These are phyloP conservation scores for Ictidomys tridecemlineatus DNA, from an alignment of 2,113 vertebrate species.

Conservation along the genomic window DNA sequence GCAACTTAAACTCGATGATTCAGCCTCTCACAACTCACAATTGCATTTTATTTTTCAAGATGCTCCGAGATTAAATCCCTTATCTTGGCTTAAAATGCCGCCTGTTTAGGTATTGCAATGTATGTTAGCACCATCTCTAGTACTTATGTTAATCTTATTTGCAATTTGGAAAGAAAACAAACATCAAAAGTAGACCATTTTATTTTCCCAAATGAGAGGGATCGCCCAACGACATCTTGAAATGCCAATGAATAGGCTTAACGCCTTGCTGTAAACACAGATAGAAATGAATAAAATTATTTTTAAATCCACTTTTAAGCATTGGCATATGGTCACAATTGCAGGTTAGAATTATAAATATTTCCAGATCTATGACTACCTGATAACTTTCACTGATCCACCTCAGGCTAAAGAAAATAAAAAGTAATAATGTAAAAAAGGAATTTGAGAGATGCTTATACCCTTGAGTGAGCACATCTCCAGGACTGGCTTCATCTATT, in stretches of 20 bases:
- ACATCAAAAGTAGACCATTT: slow-evolving; percentile 62
- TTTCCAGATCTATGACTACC: slow-evolving; percentile 73
- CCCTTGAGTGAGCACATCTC: slow-evolving; percentile 53
- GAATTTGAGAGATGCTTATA: slow-evolving; percentile 32
- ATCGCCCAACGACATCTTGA: slow-evolving; percentile 42
- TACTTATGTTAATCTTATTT: slow-evolving; percentile 66
- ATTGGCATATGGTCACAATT: slow-evolving; percentile 72
- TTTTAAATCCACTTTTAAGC: slow-evolving; percentile 70
- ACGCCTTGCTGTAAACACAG: slow-evolving; percentile 46
- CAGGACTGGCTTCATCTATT: slow-evolving; percentile 56
- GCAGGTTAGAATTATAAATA: slow-evolving; percentile 61
- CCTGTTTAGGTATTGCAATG: slow-evolving; percentile 58
- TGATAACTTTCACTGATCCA: slow-evolving; percentile 64
- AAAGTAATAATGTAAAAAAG: slow-evolving; percentile 43
- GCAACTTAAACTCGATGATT: slow-evolving; percentile 51
- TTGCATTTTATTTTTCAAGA: slow-evolving; percentile 78
- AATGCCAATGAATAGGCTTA: slow-evolving; percentile 66
- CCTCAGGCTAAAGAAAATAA: not conserved
- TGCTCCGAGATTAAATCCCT: slow-evolving; percentile 71
- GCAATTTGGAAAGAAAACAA: slow-evolving; percentile 74
- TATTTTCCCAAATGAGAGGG: slow-evolving; percentile 62
- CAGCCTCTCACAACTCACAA: slow-evolving; percentile 56
- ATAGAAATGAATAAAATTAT: slow-evolving; percentile 75
- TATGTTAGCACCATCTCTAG: slow-evolving; percentile 63
- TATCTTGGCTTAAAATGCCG: slow-evolving; percentile 65